Base-by-base conservation (phyloP, 2,113 vertebrate genomes). In the Crotophaga sulcirostris region DNA sequence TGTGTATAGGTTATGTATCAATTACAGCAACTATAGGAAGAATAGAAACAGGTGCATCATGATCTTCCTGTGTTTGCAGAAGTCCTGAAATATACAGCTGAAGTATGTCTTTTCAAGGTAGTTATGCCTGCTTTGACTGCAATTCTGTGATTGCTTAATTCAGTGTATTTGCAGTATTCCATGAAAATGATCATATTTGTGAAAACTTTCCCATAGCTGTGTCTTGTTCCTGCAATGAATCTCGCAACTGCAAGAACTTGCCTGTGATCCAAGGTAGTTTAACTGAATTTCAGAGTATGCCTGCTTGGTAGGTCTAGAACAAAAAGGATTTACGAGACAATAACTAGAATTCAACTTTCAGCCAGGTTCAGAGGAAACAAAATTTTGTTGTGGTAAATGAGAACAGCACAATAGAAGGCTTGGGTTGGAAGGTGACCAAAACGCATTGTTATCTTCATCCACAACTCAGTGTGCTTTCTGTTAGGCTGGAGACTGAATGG, bases 131-230 rank as follows among this genome's bases (percentile, higher is more conserved):
- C 42, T 88, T 77, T 33, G 31, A 38, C 55, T 86, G 0, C 54
- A 82, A 56, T 67, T 95, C 38, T 63, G 0, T 52, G 26, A 11
- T 83, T 96, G 34, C 38, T 51, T 84, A 15, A 47, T 77, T 51
- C 70, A 51, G 20, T 16, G 3, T 81, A 60, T 83, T 90, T 69
- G 45, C n/a, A 49, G 17, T 83, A 33, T 55, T 87, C 62, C 15
- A 4, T 85, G 23, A 76, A 88, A 69, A 34, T n/a, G 0, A 4
- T 31, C 3, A 0, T 70, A 47, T 21, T 73, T 67, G 42, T 0
- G 23, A 34, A 75, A 80, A 74, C 8, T 93, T 80, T 28, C 25
- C 56, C 70, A 45, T 34, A 58, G 6, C 68, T 89, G 2, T 77
- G 45, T 80, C 16, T 56, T 87, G 21, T n/a, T 94, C 72, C 68